Base-by-base conservation (phyloP, 2,888 invertebrate genomes). In the Cephalotes varians region DNA sequence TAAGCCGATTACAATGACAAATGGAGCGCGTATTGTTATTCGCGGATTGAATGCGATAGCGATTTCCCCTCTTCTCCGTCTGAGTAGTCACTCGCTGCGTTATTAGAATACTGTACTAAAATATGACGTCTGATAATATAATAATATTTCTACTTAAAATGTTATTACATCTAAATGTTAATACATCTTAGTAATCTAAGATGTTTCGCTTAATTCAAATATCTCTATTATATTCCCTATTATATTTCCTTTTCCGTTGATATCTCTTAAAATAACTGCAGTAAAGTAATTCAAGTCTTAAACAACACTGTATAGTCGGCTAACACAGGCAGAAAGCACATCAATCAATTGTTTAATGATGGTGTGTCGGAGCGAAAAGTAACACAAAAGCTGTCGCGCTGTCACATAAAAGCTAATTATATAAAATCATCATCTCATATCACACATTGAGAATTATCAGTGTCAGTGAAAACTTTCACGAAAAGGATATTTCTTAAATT, bases 1-100 rank as follows among this genome's bases (percentile, higher is more conserved):
- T 76, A 76, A 88, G 79, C 84, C 58, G 40, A 81, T 54, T 80
- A 74, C 64, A 79, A 40, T 15, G 54, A 54, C 51, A 54, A 54
- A 37, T 76, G 28, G 54, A 76, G n/a, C 15, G 37, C 51, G n/a
- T 64, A 65, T 76, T 51, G 7, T 74, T 65, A 37, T 65, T 40
- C n/a, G 76, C 15, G 15, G 21, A 76, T 76, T 25, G 18, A 74
- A 47, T 73, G 25, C 3, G 25, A 60, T 47, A n/a, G 47, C 40
- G 12, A n/a, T n/a, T n/a, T n/a, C n/a, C n/a, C n/a, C n/a, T n/a
- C n/a, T n/a, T n/a, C 12, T 56, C 12, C 12, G 62, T 37, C 21
- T 60, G 34, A 56, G 12, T 31, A 47, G 4, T 34, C 15, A 34
- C 3, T 31, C 44, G 40, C 10, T 5, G 37, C 9, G 4, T 28